Conservation (phyloP, 2,797 vertebrate genomes). For the Parotocinclus haroldoi region DNA sequence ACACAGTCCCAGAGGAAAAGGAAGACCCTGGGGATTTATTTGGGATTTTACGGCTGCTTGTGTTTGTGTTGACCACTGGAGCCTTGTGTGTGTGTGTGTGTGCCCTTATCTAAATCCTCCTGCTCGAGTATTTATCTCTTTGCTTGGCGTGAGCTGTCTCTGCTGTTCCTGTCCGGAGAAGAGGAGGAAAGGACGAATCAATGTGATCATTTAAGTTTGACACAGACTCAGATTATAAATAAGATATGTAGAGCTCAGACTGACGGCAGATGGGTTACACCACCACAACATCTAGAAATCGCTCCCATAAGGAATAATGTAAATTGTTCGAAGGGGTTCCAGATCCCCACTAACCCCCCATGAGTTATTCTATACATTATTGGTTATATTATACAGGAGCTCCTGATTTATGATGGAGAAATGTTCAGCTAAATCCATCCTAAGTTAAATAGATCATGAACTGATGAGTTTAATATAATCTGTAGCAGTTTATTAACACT, state of each 20-base stretch:
- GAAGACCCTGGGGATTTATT: slow-evolving; percentile 23
- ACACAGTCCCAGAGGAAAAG: slow-evolving; percentile 18
- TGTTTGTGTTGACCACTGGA: slow-evolving; percentile 34
- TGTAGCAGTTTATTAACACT: no score
- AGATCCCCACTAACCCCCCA: no score
- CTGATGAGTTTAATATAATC: no score
- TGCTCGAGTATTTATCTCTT: slow-evolving; percentile 22
- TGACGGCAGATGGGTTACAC: slow-evolving; percentile 9
- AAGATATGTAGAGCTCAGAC: slow-evolving; percentile 3
- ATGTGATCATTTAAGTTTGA: background rate
- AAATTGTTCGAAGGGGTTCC: no score
- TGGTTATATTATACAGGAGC: no score
- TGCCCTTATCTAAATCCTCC: slow-evolving; percentile 27
- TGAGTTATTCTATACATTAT: no score
- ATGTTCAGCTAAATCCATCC: no score
- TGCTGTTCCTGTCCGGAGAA: slow-evolving; percentile 4
- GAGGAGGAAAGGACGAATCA: background rate
- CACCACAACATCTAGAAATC: background rate
- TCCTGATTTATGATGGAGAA: no score
- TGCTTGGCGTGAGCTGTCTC: slow-evolving; percentile 12
- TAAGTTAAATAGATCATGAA: no score
- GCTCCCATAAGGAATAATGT: no score
- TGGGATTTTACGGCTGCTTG: slow-evolving; percentile 25
- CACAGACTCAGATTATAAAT: background rate
- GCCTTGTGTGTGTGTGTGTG: slow-evolving; percentile 14